phyloP scores from a whole-genome alignment of 2,888 invertebrate species.

The Nycteola revayana region DNA sequence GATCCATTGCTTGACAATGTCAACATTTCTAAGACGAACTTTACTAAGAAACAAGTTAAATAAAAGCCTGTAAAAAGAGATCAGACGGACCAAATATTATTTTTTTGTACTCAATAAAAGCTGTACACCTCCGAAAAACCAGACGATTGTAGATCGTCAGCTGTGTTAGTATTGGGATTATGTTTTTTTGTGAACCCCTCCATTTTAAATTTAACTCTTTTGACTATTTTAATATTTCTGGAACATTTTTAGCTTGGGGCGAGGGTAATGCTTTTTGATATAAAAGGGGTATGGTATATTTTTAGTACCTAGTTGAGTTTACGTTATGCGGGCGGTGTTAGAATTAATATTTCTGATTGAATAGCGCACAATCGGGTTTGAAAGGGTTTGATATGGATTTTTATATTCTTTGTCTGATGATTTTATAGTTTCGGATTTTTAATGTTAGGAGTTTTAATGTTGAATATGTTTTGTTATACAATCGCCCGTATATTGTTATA shows the following conservation, averaged over 20 bases:
- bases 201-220: conserved; percentile 81
- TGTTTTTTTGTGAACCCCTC: conserved; percentile 63
- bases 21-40: too few relatives aligned
- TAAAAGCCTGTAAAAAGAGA: too few relatives aligned
- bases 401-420: conserved; percentile 30
- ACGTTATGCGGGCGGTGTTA: conserved; percentile 61
- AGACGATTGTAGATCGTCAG: conserved; percentile 61
- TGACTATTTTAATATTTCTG: conserved; percentile 80
- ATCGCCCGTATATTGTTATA: too few relatives aligned
- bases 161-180: conserved; percentile 78
- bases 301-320: conserved; percentile 46
- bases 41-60: too few relatives aligned
- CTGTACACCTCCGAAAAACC: conserved; percentile 34
- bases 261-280: conserved; percentile 65
- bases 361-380: conserved; percentile 36
- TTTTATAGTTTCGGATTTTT: conserved; percentile 20
- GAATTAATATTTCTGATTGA: conserved; percentile 55
- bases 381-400: conserved; percentile 41
- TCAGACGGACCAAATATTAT: conserved; percentile 17
- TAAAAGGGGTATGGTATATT: conserved; percentile 57
- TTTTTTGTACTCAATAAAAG: conserved; percentile 16
- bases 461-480: neutral
- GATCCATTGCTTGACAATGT: too few relatives aligned
- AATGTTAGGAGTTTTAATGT: conserved; percentile 14
- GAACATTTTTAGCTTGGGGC: conserved; percentile 69